A percentile compares a stretch with the other conserved stretches of the same genome.
phyloP scores from a whole-genome alignment of 2,797 vertebrate species.

The Gallinago solitaria region DNA sequence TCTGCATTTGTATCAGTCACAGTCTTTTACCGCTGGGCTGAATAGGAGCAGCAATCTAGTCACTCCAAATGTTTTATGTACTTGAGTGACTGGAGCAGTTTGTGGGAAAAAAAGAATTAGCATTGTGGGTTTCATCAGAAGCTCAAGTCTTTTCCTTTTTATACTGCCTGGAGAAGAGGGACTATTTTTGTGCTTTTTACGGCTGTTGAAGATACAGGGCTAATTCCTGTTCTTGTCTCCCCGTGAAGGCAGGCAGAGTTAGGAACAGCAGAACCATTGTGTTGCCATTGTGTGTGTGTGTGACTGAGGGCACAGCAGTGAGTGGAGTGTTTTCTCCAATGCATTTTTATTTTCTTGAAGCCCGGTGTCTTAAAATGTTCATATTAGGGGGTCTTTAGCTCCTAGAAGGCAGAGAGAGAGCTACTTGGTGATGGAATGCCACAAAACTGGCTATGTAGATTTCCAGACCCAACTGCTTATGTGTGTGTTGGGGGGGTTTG shows the following conservation, averaged over 20 bases:
- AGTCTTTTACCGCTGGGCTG: neutral
- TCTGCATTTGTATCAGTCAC: neutral
- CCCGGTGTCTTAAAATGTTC: neutral
- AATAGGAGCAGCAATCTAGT: neutral
- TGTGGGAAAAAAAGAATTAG: neutral
- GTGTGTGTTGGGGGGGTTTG: accelerated
- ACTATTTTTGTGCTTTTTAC: neutral
- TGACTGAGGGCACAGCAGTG: neutral
- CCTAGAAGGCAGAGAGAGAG: neutral
- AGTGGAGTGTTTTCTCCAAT: neutral
- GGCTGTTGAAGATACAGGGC: neutral
- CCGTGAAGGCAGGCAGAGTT: neutral
- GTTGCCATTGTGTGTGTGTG: neutral
- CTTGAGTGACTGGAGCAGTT: neutral
- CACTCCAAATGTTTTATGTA: conserved; percentile 36
- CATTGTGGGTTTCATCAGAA: neutral
- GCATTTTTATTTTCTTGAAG: neutral
- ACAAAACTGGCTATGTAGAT: neutral
- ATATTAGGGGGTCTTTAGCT: neutral
- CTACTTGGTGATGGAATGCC: neutral
- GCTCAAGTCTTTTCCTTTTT: neutral
- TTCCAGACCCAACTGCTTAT: neutral
- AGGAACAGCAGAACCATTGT: neutral
- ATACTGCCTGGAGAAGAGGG: neutral
- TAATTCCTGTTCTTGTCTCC: neutral